These are phyloP conservation scores for Platycercus adscitus DNA, from an alignment of 2,113 vertebrate genomes.

Conservation along the genomic window DNA sequence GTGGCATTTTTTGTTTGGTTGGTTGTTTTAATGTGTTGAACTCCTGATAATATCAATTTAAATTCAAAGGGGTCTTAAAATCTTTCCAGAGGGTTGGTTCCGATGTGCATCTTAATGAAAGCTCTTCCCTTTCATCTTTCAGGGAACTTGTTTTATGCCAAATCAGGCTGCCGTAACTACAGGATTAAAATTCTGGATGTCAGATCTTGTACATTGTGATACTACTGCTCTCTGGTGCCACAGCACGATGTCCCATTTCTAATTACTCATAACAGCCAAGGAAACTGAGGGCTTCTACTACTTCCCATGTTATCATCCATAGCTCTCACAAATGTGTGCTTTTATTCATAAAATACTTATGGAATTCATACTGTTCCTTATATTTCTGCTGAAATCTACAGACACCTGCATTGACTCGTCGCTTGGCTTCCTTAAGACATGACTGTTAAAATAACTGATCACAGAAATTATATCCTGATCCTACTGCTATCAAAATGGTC, in stretches of 20 bases:
- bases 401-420: not conserved
- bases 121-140: not conserved
- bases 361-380: not conserved
- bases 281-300: not conserved
- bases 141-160: not conserved
- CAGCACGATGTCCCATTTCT: not conserved
- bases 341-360: not conserved
- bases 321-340: not conserved
- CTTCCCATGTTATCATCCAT: not conserved
- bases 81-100: not conserved
- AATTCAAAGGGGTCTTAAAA: not conserved
- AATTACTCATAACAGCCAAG: accelerated
- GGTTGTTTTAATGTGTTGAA: not conserved
- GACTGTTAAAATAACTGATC: not conserved
- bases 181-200: not conserved
- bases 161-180: not conserved
- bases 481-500: not conserved
- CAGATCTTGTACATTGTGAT: not conserved
- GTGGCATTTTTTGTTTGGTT: not conserved
- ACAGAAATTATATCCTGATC: not conserved
- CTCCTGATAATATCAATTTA: not conserved
- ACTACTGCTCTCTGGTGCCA: not conserved
- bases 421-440: not conserved
- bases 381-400: not conserved
- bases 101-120: not conserved